phyloP scores from a whole-genome alignment of 2,797 vertebrate species.

The Periparus ater region DNA sequence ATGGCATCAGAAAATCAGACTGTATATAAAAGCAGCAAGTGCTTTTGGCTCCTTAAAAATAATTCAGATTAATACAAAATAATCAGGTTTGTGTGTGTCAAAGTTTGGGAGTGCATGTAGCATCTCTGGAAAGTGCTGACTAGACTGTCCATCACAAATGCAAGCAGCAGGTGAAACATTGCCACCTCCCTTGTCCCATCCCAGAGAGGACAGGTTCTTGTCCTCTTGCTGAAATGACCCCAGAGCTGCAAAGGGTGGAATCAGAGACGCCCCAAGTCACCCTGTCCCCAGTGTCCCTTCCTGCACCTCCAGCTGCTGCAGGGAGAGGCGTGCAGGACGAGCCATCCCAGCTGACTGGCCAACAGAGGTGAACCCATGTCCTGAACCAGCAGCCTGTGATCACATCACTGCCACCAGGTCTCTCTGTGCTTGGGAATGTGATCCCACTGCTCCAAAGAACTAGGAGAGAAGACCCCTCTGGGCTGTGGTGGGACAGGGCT shows the following conservation, averaged over 20 bases:
- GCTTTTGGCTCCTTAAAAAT: not conserved
- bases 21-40: not conserved
- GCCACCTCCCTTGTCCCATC: not conserved
- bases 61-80: not conserved
- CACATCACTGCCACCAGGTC: accelerated
- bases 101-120: not conserved
- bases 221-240: not conserved
- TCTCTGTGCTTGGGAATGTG: not conserved
- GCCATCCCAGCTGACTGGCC: accelerated
- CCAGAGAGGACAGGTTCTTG: not conserved
- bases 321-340: not conserved
- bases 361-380: accelerated
- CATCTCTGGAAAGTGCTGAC: not conserved
- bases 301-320: not conserved
- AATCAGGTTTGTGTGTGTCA: not conserved
- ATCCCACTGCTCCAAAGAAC: not conserved
- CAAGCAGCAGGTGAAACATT: not conserved
- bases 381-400: not conserved
- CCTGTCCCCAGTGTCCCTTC: not conserved
- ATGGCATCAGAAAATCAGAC: not conserved
- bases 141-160: not conserved
- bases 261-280: no score
- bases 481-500: not conserved
- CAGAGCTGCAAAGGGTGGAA: not conserved
- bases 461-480: accelerated